phyloP scores from a whole-genome alignment of 2,888 invertebrate species.

The Caenorhabditis sinica region DNA sequence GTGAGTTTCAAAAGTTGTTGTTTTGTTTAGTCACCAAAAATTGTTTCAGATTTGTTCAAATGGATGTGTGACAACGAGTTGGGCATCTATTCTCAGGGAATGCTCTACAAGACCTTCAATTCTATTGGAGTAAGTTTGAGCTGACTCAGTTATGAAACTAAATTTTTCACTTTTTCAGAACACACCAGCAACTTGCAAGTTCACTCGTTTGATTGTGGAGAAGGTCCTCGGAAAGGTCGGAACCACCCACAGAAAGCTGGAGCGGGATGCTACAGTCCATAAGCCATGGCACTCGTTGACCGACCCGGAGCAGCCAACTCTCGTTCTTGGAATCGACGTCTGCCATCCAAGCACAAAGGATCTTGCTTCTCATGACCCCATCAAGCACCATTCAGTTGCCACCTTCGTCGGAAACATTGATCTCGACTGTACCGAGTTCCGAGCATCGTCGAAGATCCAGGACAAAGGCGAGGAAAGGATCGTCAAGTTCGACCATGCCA shows the following conservation, averaged over 20 bases:
- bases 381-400: conserved; percentile 84
- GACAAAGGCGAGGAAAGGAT: conserved; percentile 22
- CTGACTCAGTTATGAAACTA: neutral
- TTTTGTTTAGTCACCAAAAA: no score
- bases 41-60: conserved; percentile 32
- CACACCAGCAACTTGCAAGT: neutral
- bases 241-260: conserved; percentile 40
- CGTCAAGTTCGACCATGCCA: neutral
- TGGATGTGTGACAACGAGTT: conserved; percentile 2
- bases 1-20: conserved; percentile 9
- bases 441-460: conserved; percentile 22
- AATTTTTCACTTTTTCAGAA: conserved; percentile 1
- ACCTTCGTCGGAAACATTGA: conserved; percentile 85
- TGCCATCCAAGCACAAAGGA: conserved; percentile 92
- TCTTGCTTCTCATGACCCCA: conserved; percentile 80
- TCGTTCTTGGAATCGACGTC: conserved; percentile 93
- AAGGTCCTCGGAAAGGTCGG: conserved; percentile 65
- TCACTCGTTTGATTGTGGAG: conserved; percentile 48
- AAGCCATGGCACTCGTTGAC: conserved; percentile 60
- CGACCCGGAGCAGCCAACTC: conserved; percentile 85
- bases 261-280: neutral
- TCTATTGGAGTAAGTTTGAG: neutral
- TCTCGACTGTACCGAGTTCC: conserved; percentile 74
- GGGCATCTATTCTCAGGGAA: conserved; percentile 38
- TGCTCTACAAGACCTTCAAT: conserved; percentile 13